Percentiles rank a stretch among this genome's conserved stretches.
phyloP scores from a whole-genome alignment of 2,797 vertebrate species.

The Melanogrammus aeglefinus region DNA sequence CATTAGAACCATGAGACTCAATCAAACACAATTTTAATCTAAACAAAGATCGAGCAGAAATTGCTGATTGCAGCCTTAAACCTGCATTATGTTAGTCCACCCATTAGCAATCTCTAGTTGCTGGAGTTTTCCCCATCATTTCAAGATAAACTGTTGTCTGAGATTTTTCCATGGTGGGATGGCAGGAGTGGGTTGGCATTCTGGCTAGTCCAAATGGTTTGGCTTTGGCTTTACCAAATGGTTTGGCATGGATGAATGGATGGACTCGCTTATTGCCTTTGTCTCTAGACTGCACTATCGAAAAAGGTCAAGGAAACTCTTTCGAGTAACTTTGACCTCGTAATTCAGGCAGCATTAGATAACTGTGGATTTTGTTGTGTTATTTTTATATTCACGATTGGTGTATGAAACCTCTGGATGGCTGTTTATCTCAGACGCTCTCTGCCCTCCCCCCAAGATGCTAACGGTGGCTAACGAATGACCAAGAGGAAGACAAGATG shows the following conservation, averaged over 20 bases:
- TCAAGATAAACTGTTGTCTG: not conserved
- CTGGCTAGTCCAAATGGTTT: not conserved
- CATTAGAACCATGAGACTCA: not conserved
- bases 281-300: conserved; percentile 15
- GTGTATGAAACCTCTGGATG: not conserved
- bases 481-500: not conserved
- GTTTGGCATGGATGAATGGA: conserved; percentile 2
- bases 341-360: conserved; percentile 9
- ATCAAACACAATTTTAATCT: conserved; percentile 1
- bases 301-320: conserved; percentile 19
- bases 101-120: not conserved
- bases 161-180: no score
- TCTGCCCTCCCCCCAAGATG: conserved; percentile 31
- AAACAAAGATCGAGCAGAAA: not conserved
- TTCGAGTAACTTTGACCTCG: conserved; percentile 23
- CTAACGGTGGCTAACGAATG: conserved; percentile 1
- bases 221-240: not conserved
- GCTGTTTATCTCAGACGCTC: conserved; percentile 41
- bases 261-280: conserved; percentile 20
- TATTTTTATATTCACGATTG: conserved; percentile 50
- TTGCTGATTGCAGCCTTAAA: not conserved
- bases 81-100: not conserved
- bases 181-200: no score
- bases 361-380: conserved; percentile 49
- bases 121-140: not conserved